Conservation (phyloP, 2,113 vertebrate species). For the Cacatua alba region DNA sequence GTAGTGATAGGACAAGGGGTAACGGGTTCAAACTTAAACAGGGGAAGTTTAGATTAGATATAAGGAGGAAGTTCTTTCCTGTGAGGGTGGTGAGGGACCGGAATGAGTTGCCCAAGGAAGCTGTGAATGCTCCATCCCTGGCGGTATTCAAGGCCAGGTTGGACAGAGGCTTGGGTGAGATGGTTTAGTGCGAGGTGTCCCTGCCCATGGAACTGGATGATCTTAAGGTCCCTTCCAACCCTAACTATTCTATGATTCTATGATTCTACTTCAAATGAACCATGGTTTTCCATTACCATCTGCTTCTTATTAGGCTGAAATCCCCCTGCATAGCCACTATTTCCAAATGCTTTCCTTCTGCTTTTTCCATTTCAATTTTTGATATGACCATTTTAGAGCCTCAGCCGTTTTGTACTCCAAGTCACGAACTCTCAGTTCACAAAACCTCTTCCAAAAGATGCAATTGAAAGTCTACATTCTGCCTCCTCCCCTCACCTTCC, state of each 20-base stretch:
- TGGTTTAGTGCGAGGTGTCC: neutral
- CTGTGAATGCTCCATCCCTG: neutral
- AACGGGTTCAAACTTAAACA: no score
- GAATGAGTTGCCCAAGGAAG: no score
- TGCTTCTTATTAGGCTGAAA: neutral
- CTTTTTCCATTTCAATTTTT: neutral
- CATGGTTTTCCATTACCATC: neutral
- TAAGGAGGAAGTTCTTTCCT: no score
- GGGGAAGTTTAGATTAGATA: no score
- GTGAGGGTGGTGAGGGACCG: no score
- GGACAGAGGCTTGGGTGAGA: neutral
- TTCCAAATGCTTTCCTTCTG: neutral
- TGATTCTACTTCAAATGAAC: neutral
- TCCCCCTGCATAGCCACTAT: neutral
- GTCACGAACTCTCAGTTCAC: neutral
- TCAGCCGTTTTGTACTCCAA: neutral
- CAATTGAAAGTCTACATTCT: neutral
- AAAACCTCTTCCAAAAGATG: constrained; percentile 15
- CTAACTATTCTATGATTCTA: neutral
- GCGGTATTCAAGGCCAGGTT: no score
- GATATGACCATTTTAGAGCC: neutral
- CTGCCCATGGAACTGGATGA: neutral
- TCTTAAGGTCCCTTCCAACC: neutral
- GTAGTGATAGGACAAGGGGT: no score
- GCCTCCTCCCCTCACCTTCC: neutral